Evolutionary conservation across 2,888 invertebrate genomes (phyloP).

Genomic region (Drosophila austrosaltans): DNA sequence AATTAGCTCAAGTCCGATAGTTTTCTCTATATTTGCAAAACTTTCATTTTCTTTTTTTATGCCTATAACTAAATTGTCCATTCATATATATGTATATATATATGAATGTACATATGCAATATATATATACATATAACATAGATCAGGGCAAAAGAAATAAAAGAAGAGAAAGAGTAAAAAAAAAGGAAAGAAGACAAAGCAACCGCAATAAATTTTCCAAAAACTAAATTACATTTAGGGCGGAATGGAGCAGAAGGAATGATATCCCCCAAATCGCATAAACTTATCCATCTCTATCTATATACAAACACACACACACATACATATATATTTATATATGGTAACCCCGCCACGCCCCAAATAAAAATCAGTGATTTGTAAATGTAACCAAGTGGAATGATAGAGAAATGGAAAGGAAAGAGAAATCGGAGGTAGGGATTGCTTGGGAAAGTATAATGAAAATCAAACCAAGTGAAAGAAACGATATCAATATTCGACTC

Average conservation of each 20-base stretch:
- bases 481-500: slow-evolving; percentile 73
- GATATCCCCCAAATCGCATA: slow-evolving; percentile 39
- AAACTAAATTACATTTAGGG: slow-evolving; percentile 60
- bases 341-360: slow-evolving; percentile 63
- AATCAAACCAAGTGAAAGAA: slow-evolving; percentile 64
- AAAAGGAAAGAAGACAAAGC: slow-evolving; percentile 67
- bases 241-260: slow-evolving; percentile 4
- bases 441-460: slow-evolving; percentile 62
- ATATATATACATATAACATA: background rate
- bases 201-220: slow-evolving; percentile 72
- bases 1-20: background rate
- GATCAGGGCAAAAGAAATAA: background rate
- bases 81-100: too few species aligned
- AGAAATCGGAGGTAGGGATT: slow-evolving; percentile 14
- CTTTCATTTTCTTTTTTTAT: background rate
- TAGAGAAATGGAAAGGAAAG: background rate
- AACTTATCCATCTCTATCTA: slow-evolving; percentile 7
- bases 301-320: slow-evolving; percentile 23
- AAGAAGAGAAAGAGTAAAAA: background rate
- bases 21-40: background rate
- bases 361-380: slow-evolving; percentile 71
- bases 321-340: slow-evolving; percentile 36
- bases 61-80: too few species aligned
- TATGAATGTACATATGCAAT: background rate
- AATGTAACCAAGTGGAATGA: slow-evolving; percentile 58